Percentiles rank a stretch among this genome's conserved stretches.
Conservation (phyloP, 2,113 vertebrate genomes). For the Chinchilla lanigera region DNA sequence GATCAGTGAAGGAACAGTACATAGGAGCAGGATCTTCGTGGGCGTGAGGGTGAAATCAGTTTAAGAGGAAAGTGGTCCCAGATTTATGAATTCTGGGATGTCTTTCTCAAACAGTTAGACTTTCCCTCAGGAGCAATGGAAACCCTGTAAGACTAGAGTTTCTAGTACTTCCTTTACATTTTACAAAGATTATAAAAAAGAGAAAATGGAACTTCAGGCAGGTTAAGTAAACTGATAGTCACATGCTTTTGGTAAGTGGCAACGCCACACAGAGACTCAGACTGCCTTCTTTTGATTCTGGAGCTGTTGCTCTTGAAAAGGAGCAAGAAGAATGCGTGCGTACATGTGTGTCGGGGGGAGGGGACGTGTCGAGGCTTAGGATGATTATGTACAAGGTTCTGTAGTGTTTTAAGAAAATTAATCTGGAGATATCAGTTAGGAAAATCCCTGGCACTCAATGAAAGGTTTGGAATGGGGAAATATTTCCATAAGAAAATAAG, state of each 20-base stretch:
- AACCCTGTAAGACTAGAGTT: neutral
- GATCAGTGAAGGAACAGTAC: neutral
- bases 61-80: neutral
- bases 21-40: neutral
- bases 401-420: conserved; percentile 29
- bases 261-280: neutral
- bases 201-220: neutral
- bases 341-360: neutral
- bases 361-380: neutral
- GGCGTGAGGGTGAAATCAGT: neutral
- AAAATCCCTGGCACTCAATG: neutral
- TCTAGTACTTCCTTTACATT: neutral
- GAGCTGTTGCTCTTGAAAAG: conserved; percentile 31
- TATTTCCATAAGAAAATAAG: neutral
- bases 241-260: neutral
- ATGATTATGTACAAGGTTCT: neutral
- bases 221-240: neutral
- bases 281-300: conserved; percentile 6
- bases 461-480: neutral
- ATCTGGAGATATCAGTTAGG: neutral
- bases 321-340: neutral
- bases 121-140: neutral
- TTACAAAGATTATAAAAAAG: neutral
- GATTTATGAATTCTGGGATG: neutral
- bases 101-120: neutral